These are phyloP conservation scores for Henricia sp. DNA, from an alignment of 53 echinoderm and acorn worm species.

Conservation along the genomic window DNA sequence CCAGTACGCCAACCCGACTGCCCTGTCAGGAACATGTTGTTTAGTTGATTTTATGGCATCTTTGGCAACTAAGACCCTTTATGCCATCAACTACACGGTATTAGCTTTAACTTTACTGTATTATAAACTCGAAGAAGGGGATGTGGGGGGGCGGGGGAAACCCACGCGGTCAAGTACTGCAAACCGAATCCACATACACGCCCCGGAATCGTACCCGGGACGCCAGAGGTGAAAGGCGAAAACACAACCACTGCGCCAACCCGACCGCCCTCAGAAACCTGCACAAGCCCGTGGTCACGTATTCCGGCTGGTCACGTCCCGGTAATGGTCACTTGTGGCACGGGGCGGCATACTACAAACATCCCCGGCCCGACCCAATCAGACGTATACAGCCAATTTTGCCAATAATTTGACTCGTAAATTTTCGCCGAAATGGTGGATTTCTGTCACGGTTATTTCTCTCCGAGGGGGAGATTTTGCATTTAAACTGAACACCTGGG, in stretches of 20 bases:
- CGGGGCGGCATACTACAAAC: slow-evolving; percentile 18
- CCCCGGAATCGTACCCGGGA: too few relatives aligned
- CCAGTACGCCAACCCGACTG: too few relatives aligned
- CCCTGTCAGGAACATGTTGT: too few relatives aligned
- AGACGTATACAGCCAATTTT: slow-evolving; percentile 40
- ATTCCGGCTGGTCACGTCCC: slow-evolving; percentile 17
- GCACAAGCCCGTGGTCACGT: slow-evolving; percentile 21
- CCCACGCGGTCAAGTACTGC: too few relatives aligned
- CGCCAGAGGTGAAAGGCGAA: too few relatives aligned
- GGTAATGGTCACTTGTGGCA: slow-evolving; percentile 51
- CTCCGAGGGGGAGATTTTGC: neutral
- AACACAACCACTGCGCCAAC: neutral
- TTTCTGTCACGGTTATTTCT: slow-evolving; percentile 39
- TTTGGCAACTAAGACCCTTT: too few relatives aligned
- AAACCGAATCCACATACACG: too few relatives aligned
- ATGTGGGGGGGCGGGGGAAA: too few relatives aligned
- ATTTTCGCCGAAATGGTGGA: slow-evolving; percentile 34
- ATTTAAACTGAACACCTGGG: slow-evolving; percentile 15
- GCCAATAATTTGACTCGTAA: slow-evolving; percentile 39
- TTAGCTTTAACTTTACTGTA: too few relatives aligned
- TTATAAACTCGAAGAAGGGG: too few relatives aligned
- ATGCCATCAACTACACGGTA: too few relatives aligned
- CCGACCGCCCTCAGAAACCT: neutral
- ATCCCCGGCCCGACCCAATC: slow-evolving; percentile 27
- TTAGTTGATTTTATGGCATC: too few relatives aligned